These are phyloP conservation scores for Lepidocolaptes lacrymiger DNA, from an alignment of 2,797 vertebrate species.

Conservation along the genomic window DNA sequence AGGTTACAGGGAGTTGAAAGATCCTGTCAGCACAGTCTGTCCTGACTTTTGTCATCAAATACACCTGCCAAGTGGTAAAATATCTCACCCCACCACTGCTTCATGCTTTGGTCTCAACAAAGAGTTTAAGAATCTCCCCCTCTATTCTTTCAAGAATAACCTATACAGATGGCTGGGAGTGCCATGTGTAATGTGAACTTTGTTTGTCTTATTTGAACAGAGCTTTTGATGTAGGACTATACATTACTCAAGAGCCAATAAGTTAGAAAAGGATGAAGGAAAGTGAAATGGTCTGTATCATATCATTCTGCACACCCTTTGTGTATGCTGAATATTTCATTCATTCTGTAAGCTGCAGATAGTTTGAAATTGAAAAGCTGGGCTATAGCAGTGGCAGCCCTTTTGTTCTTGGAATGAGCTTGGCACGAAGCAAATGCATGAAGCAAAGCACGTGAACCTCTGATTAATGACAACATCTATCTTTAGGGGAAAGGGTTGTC, in stretches of 20 bases:
- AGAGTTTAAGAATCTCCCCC: background rate
- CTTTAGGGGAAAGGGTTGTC: background rate
- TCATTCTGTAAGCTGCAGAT: constrained; percentile 22
- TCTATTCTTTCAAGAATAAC: background rate
- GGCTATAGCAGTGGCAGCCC: background rate
- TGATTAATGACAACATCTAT: constrained; percentile 29
- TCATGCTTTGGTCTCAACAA: background rate
- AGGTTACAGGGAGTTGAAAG: background rate
- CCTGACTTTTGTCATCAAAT: background rate
- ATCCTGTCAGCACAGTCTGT: background rate
- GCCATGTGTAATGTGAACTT: background rate
- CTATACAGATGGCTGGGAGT: background rate
- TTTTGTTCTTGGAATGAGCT: constrained; percentile 39
- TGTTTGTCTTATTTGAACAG: constrained; percentile 18
- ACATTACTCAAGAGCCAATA: constrained; percentile 7
- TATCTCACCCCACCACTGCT: background rate
- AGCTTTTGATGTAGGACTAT: constrained; percentile 3
- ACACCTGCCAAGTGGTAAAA: background rate
- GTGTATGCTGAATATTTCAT: background rate
- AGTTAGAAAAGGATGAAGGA: constrained; percentile 16
- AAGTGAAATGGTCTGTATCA: constrained; percentile 35
- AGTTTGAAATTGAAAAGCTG: constrained; percentile 15
- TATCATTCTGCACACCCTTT: constrained; percentile 10
- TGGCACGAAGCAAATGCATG: background rate
- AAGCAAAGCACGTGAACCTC: background rate